These are phyloP conservation scores for Buathra laborator DNA, from an alignment of 2,888 invertebrate genomes.

Conservation along the genomic window DNA sequence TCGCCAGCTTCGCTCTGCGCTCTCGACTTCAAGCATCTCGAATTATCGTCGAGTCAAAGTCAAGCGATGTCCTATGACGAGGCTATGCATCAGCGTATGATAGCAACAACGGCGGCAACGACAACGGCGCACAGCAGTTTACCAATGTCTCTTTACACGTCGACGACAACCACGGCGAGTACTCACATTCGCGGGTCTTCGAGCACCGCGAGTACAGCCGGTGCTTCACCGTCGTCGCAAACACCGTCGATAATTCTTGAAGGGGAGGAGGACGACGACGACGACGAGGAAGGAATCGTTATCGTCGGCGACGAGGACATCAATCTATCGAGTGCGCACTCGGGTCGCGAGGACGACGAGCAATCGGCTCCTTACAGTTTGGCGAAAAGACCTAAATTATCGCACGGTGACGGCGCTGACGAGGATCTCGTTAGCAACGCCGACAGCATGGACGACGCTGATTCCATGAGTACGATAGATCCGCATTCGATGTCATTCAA, in stretches of 20 bases:
- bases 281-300: slow-evolving; percentile 90
- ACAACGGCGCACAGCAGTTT: slow-evolving; percentile 86
- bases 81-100: slow-evolving; percentile 87
- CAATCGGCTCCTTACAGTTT: slow-evolving; percentile 91
- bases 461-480: slow-evolving; percentile 80
- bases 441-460: slow-evolving; percentile 88
- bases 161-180: slow-evolving; percentile 86
- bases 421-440: slow-evolving; percentile 88
- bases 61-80: slow-evolving; percentile 84
- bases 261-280: slow-evolving; percentile 83
- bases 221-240: slow-evolving; percentile 81
- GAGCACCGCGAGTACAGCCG: slow-evolving; percentile 85
- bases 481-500: slow-evolving; percentile 78
- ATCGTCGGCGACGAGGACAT: slow-evolving; percentile 90
- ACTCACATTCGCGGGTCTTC: slow-evolving; percentile 83
- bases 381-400: slow-evolving; percentile 88
- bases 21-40: slow-evolving; percentile 89
- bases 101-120: slow-evolving; percentile 85
- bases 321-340: slow-evolving; percentile 78
- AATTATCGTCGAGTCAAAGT: slow-evolving; percentile 86
- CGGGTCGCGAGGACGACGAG: slow-evolving; percentile 81
- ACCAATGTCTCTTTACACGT: slow-evolving; percentile 76
- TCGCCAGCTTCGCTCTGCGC: slow-evolving; percentile 87
- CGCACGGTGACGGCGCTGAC: slow-evolving; percentile 86
- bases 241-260: slow-evolving; percentile 78